These are phyloP conservation scores for Ophraella communa DNA, from an alignment of 2,888 invertebrate species.

Conservation along the genomic window DNA sequence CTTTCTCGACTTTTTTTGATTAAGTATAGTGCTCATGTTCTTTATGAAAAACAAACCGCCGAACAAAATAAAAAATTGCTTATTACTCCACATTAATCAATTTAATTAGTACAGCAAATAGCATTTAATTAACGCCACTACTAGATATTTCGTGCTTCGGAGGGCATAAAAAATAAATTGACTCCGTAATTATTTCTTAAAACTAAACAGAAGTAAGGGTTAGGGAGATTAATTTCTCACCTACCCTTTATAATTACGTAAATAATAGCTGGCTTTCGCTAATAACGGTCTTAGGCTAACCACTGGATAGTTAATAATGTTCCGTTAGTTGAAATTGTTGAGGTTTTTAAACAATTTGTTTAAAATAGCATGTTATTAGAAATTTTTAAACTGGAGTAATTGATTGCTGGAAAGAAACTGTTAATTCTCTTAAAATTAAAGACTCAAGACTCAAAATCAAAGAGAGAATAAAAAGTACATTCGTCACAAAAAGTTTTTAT, in stretches of 20 bases:
- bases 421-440: no score
- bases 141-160: conserved; percentile 1
- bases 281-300: conserved; percentile 46
- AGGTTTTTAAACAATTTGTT: not conserved
- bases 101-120: conserved; percentile 28
- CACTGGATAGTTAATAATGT: not conserved
- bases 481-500: no score
- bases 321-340: no score
- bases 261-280: conserved; percentile 51
- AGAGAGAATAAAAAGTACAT: no score
- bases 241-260: conserved; percentile 52
- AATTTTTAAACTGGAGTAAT: no score
- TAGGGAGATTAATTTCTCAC: conserved; percentile 44
- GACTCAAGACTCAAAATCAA: no score
- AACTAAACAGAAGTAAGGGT: conserved; percentile 13
- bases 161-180: conserved; percentile 22
- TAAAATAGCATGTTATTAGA: no score
- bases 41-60: not conserved
- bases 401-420: no score
- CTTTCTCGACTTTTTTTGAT: not conserved
- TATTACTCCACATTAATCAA: conserved; percentile 26
- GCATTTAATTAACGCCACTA: conserved; percentile 27
- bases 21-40: not conserved
- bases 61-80: conserved; percentile 1
- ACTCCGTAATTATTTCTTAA: conserved; percentile 19